These are phyloP conservation scores for Mohoua ochrocephala DNA, from an alignment of 2,113 vertebrate genomes.

Conservation along the genomic window DNA sequence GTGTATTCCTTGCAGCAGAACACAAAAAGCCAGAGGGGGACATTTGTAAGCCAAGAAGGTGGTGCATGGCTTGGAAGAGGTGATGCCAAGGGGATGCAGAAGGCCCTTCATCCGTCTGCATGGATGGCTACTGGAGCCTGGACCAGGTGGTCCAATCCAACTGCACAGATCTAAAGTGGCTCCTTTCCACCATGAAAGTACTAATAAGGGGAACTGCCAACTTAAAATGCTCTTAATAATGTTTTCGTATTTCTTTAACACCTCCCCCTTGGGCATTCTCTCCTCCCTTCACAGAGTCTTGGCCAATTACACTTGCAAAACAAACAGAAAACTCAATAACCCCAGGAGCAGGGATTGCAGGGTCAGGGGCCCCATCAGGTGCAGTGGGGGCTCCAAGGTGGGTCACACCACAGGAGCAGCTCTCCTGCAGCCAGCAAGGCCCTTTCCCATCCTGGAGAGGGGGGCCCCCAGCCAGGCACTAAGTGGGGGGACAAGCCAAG, in stretches of 20 bases:
- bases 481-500: neutral
- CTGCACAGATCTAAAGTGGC: neutral
- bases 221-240: constrained; percentile 29
- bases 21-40: neutral
- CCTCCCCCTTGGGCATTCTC: constrained; percentile 7
- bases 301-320: constrained; percentile 43
- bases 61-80: neutral
- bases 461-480: neutral
- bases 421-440: neutral
- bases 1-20: neutral
- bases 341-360: neutral
- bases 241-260: constrained; percentile 50
- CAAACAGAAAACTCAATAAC: constrained; percentile 34
- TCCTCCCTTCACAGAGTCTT: constrained; percentile 14
- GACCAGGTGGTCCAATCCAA: neutral
- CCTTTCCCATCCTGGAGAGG: neutral
- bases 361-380: neutral
- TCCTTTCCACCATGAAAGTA: neutral
- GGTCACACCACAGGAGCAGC: neutral
- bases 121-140: neutral
- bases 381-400: neutral
- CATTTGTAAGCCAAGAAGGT: neutral
- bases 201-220: neutral
- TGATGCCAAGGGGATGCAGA: neutral
- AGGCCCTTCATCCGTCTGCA: neutral